These are phyloP conservation scores for Plagodis dolabraria DNA, from an alignment of 2,888 invertebrate species.

Conservation along the genomic window DNA sequence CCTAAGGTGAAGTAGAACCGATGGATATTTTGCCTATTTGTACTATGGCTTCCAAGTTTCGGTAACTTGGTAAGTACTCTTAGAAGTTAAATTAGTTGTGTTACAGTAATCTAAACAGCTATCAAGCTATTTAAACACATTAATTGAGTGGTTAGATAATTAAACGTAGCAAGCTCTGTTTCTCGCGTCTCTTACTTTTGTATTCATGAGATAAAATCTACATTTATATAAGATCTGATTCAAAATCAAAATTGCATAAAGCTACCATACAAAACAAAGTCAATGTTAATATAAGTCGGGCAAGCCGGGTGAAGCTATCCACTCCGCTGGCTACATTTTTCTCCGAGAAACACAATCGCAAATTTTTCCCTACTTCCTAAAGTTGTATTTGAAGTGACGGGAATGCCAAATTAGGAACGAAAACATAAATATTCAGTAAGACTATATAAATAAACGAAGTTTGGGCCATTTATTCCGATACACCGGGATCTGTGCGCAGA, in stretches of 20 bases:
- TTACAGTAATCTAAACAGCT: constrained; percentile 9
- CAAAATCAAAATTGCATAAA: constrained; percentile 8
- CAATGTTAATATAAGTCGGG: constrained; percentile 14
- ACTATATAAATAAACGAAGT: constrained; percentile 83
- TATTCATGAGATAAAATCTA: neutral
- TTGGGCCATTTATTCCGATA: constrained; percentile 83
- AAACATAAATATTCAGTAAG: constrained; percentile 80
- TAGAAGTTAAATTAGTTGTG: constrained; percentile 27
- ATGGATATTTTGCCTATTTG: constrained; percentile 31
- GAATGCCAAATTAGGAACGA: constrained; percentile 73
- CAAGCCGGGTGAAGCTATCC: neutral
- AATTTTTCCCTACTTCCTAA: constrained; percentile 49
- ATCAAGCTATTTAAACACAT: constrained; percentile 27
- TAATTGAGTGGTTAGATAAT: constrained; percentile 28
- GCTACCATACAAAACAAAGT: constrained; percentile 8
- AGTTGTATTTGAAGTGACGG: constrained; percentile 66
- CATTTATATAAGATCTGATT: neutral
- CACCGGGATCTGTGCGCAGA: constrained; percentile 75
- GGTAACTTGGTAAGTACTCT: constrained; percentile 28
- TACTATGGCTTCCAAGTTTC: constrained; percentile 21
- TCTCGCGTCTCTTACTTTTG: too few species aligned
- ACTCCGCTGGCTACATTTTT: constrained; percentile 33
- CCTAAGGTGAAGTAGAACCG: constrained; percentile 16
- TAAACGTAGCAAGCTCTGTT: neutral
- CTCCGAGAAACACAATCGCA: constrained; percentile 42